Conservation (phyloP, 2,888 invertebrate genomes). For the Miltochrista miniata region DNA sequence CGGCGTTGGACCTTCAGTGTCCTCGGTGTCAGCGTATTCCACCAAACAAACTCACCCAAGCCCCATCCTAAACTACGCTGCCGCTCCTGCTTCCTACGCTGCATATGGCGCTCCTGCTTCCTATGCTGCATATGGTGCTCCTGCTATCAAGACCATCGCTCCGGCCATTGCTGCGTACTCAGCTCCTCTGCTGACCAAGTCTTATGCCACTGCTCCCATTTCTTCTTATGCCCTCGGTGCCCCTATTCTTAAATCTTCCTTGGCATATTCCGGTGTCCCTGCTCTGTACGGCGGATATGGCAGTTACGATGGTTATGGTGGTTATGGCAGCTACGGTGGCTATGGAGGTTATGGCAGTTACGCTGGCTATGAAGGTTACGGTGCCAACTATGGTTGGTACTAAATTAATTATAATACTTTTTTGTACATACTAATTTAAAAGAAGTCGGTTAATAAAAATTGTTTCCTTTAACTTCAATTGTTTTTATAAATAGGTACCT, state of each 20-base stretch:
- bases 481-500: no score
- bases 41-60: constrained; percentile 47
- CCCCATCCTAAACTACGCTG: constrained; percentile 49
- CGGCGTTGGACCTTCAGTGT: constrained; percentile 63
- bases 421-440: no score
- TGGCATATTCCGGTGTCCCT: constrained; percentile 74
- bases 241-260: constrained; percentile 67
- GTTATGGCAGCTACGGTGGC: no score
- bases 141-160: constrained; percentile 50
- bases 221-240: constrained; percentile 58
- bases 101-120: constrained; percentile 49
- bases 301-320: no score
- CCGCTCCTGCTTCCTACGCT: constrained; percentile 32
- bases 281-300: constrained; percentile 42
- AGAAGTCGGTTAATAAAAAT: no score
- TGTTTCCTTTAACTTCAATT: no score
- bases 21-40: constrained; percentile 58
- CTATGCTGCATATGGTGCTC: constrained; percentile 52
- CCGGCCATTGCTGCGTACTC: constrained; percentile 58
- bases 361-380: no score
- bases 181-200: constrained; percentile 41
- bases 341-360: no score
- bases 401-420: constrained; percentile 42
- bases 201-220: constrained; percentile 48
- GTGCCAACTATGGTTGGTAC: constrained; percentile 86